A percentile compares a stretch with the other conserved stretches of the same genome.
Evolutionary conservation across 1,140 invertebrate species (phyloP).

Genomic region (Armadillidium nasatum): DNA sequence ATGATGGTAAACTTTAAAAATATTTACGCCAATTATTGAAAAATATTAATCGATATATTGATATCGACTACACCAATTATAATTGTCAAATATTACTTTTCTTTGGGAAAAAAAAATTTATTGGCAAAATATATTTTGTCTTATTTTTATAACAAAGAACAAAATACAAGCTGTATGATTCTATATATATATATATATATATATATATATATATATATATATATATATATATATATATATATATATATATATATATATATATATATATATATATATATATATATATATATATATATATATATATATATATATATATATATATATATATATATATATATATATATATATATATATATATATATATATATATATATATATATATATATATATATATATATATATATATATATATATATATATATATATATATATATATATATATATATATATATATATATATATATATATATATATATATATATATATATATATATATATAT

Average conservation of each 20-base stretch:
- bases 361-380: neutral
- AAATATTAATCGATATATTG: too few relatives aligned
- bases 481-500: constrained; percentile 2
- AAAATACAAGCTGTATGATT: too few relatives aligned
- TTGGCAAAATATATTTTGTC: too few relatives aligned
- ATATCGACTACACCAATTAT: too few relatives aligned
- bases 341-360: constrained; percentile 2
- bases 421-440: neutral
- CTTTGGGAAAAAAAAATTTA: too few relatives aligned
- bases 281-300: neutral
- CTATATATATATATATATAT: neutral
- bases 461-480: constrained; percentile 2
- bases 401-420: constrained; percentile 2
- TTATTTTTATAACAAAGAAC: too few relatives aligned
- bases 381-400: neutral
- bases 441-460: neutral
- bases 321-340: neutral
- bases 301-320: neutral
- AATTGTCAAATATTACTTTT: too few relatives aligned
- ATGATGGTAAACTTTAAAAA: too few relatives aligned
- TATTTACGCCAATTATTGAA: too few relatives aligned
- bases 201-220: neutral
- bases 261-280: neutral
- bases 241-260: neutral
- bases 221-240: neutral